Percentiles rank a stretch among this genome's conserved stretches.
Conservation (phyloP, 2,113 vertebrate genomes). For the Mohoua ochrocephala region DNA sequence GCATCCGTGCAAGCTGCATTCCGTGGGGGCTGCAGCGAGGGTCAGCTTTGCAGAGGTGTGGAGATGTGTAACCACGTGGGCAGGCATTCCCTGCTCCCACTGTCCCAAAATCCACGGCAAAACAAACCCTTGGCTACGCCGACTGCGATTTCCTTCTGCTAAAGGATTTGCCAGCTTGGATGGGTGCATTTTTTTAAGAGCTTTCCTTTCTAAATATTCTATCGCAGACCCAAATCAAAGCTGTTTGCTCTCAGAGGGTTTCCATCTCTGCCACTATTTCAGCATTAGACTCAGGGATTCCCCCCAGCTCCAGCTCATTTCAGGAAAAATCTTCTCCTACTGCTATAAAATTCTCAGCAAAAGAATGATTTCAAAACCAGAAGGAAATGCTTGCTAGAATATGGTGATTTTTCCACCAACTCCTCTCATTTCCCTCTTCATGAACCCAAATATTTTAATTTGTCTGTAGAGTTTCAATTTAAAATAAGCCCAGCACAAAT, state of each 20-base stretch:
- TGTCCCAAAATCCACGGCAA: background rate
- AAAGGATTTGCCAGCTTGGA: background rate
- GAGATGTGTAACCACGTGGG: background rate
- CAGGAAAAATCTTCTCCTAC: background rate
- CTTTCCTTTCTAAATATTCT: background rate
- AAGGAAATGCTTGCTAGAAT: slow-evolving; percentile 15
- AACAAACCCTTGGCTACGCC: background rate
- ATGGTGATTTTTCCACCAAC: slow-evolving; percentile 9
- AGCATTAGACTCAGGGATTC: background rate
- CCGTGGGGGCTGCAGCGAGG: background rate
- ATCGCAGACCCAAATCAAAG: background rate
- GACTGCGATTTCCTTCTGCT: background rate
- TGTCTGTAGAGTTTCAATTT: background rate
- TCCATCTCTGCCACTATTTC: background rate
- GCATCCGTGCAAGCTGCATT: background rate
- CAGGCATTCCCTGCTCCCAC: background rate
- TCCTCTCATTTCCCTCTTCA: background rate
- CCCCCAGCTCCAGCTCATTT: background rate
- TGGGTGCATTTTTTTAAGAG: background rate
- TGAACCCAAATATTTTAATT: slow-evolving; percentile 20
- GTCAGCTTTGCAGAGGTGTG: slow-evolving; percentile 8
- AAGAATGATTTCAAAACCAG: background rate
- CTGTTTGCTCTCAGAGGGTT: background rate
- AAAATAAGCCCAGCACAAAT: slow-evolving; percentile 38
- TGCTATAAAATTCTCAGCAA: background rate